These are phyloP conservation scores for Mimachlamys varia DNA, from an alignment of 2,888 invertebrate species.

Conservation along the genomic window DNA sequence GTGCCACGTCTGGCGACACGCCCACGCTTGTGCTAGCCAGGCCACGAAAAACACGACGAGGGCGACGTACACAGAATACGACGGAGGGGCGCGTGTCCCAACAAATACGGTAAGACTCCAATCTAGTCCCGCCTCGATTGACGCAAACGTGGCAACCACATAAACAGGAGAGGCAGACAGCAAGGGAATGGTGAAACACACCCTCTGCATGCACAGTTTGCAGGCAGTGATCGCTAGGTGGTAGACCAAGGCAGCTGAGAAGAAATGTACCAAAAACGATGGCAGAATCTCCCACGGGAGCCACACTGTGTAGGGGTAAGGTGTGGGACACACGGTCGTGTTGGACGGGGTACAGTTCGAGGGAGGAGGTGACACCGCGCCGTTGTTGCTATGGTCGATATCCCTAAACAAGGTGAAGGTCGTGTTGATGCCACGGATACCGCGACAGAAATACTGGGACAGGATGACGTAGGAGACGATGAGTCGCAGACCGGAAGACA, in stretches of 20 bases:
- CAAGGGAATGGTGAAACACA: constrained; percentile 82
- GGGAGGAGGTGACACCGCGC: background rate
- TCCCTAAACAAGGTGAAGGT: background rate
- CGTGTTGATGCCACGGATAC: background rate
- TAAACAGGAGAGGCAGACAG: constrained; percentile 79
- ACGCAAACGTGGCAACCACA: constrained; percentile 61
- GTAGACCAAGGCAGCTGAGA: constrained; percentile 76
- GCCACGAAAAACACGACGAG: constrained; percentile 59
- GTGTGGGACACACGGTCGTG: background rate
- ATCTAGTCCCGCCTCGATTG: background rate
- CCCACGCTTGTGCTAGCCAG: constrained; percentile 68
- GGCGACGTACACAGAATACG: constrained; percentile 47
- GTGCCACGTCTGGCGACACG: constrained; percentile 72
- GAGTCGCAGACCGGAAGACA: background rate
- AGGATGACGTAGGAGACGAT: background rate
- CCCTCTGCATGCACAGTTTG: constrained; percentile 81
- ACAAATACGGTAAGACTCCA: background rate
- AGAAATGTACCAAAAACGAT: constrained; percentile 55
- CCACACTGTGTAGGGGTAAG: constrained; percentile 4
- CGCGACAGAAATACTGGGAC: constrained; percentile 8
- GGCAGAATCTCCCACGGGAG: constrained; percentile 37
- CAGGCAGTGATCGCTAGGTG: constrained; percentile 83
- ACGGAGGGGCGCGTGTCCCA: background rate
- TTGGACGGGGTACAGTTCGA: background rate
- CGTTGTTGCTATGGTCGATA: background rate